Conservation (phyloP, 2,888 invertebrate genomes). For the Oeneis ivallda region DNA sequence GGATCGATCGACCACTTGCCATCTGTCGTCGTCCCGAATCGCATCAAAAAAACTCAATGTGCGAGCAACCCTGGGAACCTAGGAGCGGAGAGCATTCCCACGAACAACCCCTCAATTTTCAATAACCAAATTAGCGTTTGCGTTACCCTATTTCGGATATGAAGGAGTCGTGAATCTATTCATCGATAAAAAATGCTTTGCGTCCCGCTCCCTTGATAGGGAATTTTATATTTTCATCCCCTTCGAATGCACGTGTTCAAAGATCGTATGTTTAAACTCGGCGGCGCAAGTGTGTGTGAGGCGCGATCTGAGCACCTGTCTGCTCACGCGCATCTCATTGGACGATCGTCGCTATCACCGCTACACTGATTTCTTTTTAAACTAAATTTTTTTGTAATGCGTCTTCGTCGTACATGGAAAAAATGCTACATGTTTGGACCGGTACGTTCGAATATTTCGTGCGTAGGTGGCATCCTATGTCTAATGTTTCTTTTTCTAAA, state of each 20-base stretch:
- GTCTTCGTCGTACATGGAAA: constrained; percentile 73
- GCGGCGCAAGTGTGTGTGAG: constrained; percentile 70
- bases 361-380: constrained; percentile 81
- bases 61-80: constrained; percentile 85
- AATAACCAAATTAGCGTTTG: constrained; percentile 83
- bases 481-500: constrained; percentile 70
- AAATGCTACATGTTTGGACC: constrained; percentile 78
- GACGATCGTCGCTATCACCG: constrained; percentile 73
- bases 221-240: constrained; percentile 67
- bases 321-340: constrained; percentile 75
- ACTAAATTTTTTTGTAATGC: constrained; percentile 73
- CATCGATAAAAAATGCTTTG: constrained; percentile 74
- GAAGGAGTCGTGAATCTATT: constrained; percentile 82
- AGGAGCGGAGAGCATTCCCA: constrained; percentile 84
- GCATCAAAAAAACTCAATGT: constrained; percentile 79
- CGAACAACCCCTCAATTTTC: constrained; percentile 83
- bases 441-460: constrained; percentile 72
- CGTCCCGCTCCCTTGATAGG: constrained; percentile 56
- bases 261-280: constrained; percentile 73
- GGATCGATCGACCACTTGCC: constrained; percentile 77
- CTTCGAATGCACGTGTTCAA: constrained; percentile 81
- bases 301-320: constrained; percentile 73
- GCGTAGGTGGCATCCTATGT: constrained; percentile 78
- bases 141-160: constrained; percentile 82
- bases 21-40: constrained; percentile 81